Evolutionary conservation across 2,113 vertebrate species (phyloP).

Genomic region (Oryctolagus cuniculus): DNA sequence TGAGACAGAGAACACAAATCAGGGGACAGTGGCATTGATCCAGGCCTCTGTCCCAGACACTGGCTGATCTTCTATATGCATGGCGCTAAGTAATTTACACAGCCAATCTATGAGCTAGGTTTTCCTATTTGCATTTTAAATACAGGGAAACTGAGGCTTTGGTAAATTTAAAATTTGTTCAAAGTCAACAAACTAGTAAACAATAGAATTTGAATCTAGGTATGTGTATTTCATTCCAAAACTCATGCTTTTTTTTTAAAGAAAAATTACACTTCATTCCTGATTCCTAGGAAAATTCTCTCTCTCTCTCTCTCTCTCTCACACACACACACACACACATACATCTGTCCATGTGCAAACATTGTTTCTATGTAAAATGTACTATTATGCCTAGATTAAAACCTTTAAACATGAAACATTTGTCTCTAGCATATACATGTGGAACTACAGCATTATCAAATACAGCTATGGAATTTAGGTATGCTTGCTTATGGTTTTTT

Average conservation of each 20-base stretch:
- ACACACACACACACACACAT: not conserved
- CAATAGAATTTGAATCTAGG: not conserved
- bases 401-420: conserved; percentile 29
- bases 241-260: not conserved
- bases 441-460: not conserved
- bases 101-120: not conserved
- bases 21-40: not conserved
- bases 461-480: not conserved
- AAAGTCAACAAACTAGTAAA: conserved; percentile 9
- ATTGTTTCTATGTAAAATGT: conserved; percentile 36
- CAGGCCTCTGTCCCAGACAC: not conserved
- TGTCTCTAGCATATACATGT: conserved; percentile 18
- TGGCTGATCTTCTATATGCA: not conserved
- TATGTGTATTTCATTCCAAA: not conserved
- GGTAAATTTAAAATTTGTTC: conserved; percentile 31
- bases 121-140: conserved; percentile 12
- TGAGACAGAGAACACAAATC: not conserved
- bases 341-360: not conserved
- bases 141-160: not conserved
- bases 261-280: not conserved
- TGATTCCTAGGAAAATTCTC: not conserved
- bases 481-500: not conserved
- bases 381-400: not conserved
- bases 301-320: not conserved
- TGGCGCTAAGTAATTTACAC: not conserved